Evolutionary conservation across 2,797 vertebrate species (phyloP).

Genomic region (Peromyscus eremicus): DNA sequence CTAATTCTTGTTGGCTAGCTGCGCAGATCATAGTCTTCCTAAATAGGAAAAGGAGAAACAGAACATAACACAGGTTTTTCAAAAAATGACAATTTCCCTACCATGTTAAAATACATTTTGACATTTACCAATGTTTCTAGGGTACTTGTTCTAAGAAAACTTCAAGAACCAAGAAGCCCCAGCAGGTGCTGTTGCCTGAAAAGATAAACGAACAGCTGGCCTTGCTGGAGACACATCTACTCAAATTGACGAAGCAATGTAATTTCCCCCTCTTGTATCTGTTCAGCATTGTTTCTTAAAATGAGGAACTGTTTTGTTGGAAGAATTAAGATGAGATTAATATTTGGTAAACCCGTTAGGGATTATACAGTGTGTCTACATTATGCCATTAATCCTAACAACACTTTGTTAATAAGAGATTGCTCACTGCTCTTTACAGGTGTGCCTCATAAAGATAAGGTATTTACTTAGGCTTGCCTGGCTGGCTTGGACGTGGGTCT

Average conservation of each 20-base stretch:
- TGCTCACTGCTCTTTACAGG: not conserved
- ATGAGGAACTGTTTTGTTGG: conserved; percentile 59
- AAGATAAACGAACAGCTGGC: conserved; percentile 90
- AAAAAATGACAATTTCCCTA: conserved; percentile 52
- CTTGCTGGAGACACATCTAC: conserved; percentile 87
- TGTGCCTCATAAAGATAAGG: conserved; percentile 8
- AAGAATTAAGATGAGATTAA: conserved; percentile 58
- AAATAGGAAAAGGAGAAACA: not conserved
- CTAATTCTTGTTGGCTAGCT: not conserved
- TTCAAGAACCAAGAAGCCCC: conserved; percentile 75
- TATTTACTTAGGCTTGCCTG: conserved; percentile 47
- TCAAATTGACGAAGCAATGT: conserved; percentile 88
- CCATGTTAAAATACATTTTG: conserved; percentile 29
- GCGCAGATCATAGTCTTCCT: not conserved
- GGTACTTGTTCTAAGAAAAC: conserved; percentile 76
- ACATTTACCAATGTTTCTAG: conserved; percentile 72
- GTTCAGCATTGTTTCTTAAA: conserved; percentile 58
- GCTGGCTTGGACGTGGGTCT: not conserved
- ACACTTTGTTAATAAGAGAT: conserved; percentile 20
- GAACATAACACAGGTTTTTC: conserved; percentile 33
- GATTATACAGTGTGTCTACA: conserved; percentile 14
- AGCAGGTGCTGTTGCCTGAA: conserved; percentile 81
- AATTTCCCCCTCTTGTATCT: conserved; percentile 27
- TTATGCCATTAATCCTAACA: conserved; percentile 47
- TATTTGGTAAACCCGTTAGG: conserved; percentile 51